Conservation (phyloP, 1,140 invertebrate species). For the Drosophila elegans region DNA sequence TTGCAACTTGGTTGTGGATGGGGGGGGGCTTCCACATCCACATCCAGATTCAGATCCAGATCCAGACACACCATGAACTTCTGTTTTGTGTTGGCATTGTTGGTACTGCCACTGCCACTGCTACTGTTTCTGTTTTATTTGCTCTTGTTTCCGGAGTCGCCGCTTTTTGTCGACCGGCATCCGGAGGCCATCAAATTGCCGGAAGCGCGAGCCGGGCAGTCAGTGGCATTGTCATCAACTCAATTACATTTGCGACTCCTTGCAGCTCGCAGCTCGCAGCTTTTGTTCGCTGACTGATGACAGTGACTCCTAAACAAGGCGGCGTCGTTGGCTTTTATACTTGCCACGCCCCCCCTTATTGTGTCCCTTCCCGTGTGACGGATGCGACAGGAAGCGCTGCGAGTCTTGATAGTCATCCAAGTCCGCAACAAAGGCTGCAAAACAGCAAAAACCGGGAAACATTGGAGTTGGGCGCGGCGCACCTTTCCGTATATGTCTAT, state of each 20-base stretch:
- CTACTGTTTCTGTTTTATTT: constrained; percentile 37
- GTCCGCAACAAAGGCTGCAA: constrained; percentile 35
- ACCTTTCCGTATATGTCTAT: constrained; percentile 54
- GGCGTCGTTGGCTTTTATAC: constrained; percentile 69
- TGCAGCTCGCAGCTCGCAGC: constrained; percentile 32
- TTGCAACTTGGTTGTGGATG: not conserved
- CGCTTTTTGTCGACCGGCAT: constrained; percentile 62
- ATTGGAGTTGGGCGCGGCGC: constrained; percentile 22
- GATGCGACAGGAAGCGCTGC: constrained; percentile 74
- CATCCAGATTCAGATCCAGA: too few relatives aligned
- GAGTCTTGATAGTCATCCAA: constrained; percentile 62
- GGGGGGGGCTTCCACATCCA: too few relatives aligned
- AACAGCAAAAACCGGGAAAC: not conserved
- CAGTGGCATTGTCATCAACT: constrained; percentile 69
- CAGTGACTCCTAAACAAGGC: constrained; percentile 62
- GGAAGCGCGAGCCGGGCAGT: constrained; percentile 65
- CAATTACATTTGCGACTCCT: constrained; percentile 72
- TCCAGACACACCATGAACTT: constrained; percentile 24
- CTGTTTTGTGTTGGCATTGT: constrained; percentile 12
- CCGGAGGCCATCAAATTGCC: constrained; percentile 77
- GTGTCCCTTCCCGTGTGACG: constrained; percentile 70
- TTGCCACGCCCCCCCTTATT: constrained; percentile 50
- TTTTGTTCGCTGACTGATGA: constrained; percentile 53
- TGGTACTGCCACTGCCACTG: constrained; percentile 12
- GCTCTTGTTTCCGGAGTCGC: constrained; percentile 26